Conservation (phyloP, 1,140 invertebrate genomes). For the Cheumatopsyche charites region DNA sequence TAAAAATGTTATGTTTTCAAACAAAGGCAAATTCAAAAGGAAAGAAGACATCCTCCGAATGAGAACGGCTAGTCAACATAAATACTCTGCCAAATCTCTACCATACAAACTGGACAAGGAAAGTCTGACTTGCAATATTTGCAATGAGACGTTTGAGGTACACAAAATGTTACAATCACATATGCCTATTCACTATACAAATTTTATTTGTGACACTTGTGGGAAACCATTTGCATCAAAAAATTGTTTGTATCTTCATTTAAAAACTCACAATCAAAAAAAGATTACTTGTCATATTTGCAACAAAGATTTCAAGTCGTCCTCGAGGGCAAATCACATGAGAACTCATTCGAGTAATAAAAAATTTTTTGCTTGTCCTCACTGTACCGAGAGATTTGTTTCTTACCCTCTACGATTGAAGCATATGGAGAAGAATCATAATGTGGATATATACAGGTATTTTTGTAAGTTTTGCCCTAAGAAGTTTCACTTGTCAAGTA, state of each 20-base stretch:
- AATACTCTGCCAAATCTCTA: not conserved
- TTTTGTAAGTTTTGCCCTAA: slow-evolving; percentile 55
- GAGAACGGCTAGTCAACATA: no score
- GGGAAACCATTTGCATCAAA: slow-evolving; percentile 53
- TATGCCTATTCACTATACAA: slow-evolving; percentile 44
- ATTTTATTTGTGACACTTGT: slow-evolving; percentile 58
- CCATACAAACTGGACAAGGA: not conserved
- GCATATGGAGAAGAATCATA: slow-evolving; percentile 55
- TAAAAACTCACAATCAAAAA: not conserved
- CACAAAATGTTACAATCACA: not conserved
- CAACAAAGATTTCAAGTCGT: slow-evolving; percentile 40
- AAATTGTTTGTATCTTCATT: not conserved
- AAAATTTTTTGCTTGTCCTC: slow-evolving; percentile 53
- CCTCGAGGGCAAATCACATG: slow-evolving; percentile 39
- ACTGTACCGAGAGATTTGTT: slow-evolving; percentile 58
- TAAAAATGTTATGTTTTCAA: no score
- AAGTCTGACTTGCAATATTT: not conserved
- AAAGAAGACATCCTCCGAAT: no score
- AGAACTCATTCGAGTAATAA: slow-evolving; percentile 46
- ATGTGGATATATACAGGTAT: slow-evolving; percentile 48
- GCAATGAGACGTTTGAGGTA: not conserved
- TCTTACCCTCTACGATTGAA: slow-evolving; percentile 58
- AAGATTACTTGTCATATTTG: slow-evolving; percentile 41
- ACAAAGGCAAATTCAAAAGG: no score
- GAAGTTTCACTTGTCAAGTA: slow-evolving; percentile 52